Evolutionary conservation across 1,140 invertebrate species (phyloP).

Genomic region (Pollicipes pollicipes): DNA sequence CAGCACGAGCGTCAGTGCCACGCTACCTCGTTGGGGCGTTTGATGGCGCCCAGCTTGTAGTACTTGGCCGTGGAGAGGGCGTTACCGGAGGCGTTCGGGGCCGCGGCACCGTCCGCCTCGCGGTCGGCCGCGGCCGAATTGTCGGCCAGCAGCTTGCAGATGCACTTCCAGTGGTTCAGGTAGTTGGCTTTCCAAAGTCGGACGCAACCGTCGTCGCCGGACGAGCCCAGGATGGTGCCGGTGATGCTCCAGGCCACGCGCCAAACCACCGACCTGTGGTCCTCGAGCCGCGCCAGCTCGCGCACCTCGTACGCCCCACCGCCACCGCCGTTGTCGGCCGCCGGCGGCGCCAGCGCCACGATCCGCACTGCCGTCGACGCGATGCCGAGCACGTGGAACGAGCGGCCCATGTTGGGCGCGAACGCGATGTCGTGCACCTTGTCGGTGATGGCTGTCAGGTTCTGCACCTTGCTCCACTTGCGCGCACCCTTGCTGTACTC

Average conservation of each 20-base stretch:
- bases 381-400: constrained; percentile 79
- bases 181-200: constrained; percentile 89
- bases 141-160: constrained; percentile 63
- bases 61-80: constrained; percentile 15
- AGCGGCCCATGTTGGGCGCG: constrained; percentile 86
- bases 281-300: constrained; percentile 59
- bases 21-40: constrained; percentile 14
- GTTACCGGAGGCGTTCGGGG: constrained; percentile 7
- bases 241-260: constrained; percentile 87
- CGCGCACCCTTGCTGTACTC: constrained; percentile 69
- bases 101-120: constrained; percentile 1
- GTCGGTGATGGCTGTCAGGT: constrained; percentile 55
- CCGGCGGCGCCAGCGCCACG: constrained; percentile 52
- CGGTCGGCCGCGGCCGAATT: constrained; percentile 25
- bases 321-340: constrained; percentile 5
- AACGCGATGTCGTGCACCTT: constrained; percentile 89
- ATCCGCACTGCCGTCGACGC: constrained; percentile 81
- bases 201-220: constrained; percentile 85
- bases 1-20: constrained; percentile 18
- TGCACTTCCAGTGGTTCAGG: constrained; percentile 69
- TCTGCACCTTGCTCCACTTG: constrained; percentile 72
- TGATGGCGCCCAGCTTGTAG: constrained; percentile 17
- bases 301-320: constrained; percentile 41
- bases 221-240: constrained; percentile 80
- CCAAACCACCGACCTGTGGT: constrained; percentile 84